Percentiles rank a stretch among this genome's conserved stretches.
These are phyloP conservation scores for Periophthalmus magnuspinnatus DNA, from an alignment of 2,797 vertebrate genomes.

Conservation along the genomic window DNA sequence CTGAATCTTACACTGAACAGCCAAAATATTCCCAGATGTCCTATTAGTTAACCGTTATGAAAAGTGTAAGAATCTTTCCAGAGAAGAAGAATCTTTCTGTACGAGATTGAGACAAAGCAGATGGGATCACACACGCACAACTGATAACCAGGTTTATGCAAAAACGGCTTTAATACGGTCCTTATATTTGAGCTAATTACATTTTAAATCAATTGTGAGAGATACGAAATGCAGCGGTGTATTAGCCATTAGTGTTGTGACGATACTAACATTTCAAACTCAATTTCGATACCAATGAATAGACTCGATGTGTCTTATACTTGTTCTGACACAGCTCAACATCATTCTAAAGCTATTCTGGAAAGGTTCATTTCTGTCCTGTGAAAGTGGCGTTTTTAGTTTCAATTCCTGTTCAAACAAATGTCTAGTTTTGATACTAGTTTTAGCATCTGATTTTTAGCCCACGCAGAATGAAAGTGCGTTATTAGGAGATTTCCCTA, in stretches of 20 bases:
- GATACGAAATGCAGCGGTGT: not conserved
- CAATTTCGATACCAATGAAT: no score
- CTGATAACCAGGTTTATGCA: slow-evolving; percentile 12
- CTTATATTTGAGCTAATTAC: not conserved
- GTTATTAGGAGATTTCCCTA: not conserved
- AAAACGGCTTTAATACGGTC: slow-evolving; percentile 12
- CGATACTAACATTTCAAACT: no score
- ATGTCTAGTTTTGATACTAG: no score
- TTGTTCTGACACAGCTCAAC: no score
- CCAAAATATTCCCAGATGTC: slow-evolving; percentile 6
- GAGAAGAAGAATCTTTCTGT: not conserved
- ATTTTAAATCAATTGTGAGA: not conserved
- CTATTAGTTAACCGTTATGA: not conserved
- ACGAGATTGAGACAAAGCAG: slow-evolving; percentile 17
- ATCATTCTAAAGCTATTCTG: no score
- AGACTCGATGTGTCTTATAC: no score
- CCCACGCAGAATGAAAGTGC: not conserved
- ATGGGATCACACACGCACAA: slow-evolving; percentile 4
- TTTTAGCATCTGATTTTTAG: no score
- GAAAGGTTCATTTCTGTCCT: no score
- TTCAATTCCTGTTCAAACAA: no score
- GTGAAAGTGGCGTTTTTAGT: no score
- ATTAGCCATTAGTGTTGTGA: not conserved
- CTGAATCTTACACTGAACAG: not conserved
- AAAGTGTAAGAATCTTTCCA: slow-evolving; percentile 2